Base-by-base conservation (phyloP, 53 echinoderm and acorn worm genomes). In the Holothuria scabra region DNA sequence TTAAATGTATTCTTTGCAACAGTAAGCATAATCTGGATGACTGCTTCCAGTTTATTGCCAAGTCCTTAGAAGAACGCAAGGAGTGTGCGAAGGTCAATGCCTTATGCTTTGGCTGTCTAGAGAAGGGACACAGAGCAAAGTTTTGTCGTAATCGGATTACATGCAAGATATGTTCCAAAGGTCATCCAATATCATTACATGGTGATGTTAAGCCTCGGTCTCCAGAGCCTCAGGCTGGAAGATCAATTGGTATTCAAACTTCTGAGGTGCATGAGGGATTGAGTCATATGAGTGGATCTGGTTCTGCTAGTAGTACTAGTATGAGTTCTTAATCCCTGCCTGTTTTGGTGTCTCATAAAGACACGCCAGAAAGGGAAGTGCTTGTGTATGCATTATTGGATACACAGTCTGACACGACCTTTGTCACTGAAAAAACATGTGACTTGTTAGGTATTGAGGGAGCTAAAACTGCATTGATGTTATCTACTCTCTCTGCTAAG, bases 281-380 rank as follows among this genome's bases (percentile, higher is more conserved):
- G n/a, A n/a, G n/a, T n/a, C n/a, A 20, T 74, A 46, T 46, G 49
- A 74, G 74, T 74, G 74, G 74, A 24, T n/a, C n/a, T n/a, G n/a
- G n/a, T n/a, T n/a, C n/a, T n/a, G 8, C 28, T 12, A 74, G 25
- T 10, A 48, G 12, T 48, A 0, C 41, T 5, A 72, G 38, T 37
- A 72, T 72, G 72, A 41, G 20, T 72, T n/a, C 6, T 2, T n/a
- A 44, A 6, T 3, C 46, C 0, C n/a, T 74, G 1, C 74, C 74
- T 2, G 48, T 74, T 5, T 74, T 52, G 49, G 7, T 74, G 3
- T 74, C 74, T 11, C 74, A 74, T 25, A n/a, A 14, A 23, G 24
- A 74, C 22, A 20, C 19, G 0, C 74, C 74, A 24, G 46, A 48
- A 25, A 74, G 9, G 12, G 74, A 74, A 74, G 24, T 74, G n/a